A percentile compares a stretch with the other conserved stretches of the same genome.
Evolutionary conservation across 2,888 invertebrate species (phyloP).

Genomic region (Linnaemya tessellans): DNA sequence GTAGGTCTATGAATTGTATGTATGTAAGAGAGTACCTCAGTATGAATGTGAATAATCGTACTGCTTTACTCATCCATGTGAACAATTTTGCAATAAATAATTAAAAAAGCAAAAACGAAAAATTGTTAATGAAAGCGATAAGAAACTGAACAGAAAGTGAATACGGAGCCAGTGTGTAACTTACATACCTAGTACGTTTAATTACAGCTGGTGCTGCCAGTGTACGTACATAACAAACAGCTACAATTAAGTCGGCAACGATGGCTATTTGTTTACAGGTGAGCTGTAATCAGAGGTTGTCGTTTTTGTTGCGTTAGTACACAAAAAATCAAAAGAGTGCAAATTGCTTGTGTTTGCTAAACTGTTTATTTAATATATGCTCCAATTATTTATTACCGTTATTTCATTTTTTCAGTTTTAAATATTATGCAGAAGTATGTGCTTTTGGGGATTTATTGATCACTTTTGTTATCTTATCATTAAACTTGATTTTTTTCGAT

Average conservation of each 20-base stretch:
- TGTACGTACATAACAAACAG: background rate
- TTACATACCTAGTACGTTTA: slow-evolving; percentile 63
- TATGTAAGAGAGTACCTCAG: background rate
- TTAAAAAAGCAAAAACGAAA: slow-evolving; percentile 27
- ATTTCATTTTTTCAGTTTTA: background rate
- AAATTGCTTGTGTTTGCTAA: slow-evolving; percentile 8
- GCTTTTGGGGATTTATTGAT: slow-evolving; percentile 20
- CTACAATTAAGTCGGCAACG: slow-evolving; percentile 35
- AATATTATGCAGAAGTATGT: background rate
- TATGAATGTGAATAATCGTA: slow-evolving; percentile 17
- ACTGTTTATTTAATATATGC: slow-evolving; percentile 45
- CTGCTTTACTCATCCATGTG: slow-evolving; percentile 42
- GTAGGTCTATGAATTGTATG: background rate
- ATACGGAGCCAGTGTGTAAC: slow-evolving; percentile 46
- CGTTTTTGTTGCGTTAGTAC: background rate
- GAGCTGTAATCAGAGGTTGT: slow-evolving; percentile 38
- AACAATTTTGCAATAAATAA: slow-evolving; percentile 31
- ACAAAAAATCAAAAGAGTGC: background rate
- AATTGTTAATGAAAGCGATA: slow-evolving; percentile 67
- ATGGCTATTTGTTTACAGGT: slow-evolving; percentile 21
- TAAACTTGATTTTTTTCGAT: slow-evolving; percentile 33
- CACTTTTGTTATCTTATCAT: slow-evolving; percentile 62
- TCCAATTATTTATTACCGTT: slow-evolving; percentile 52
- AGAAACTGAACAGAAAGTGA: slow-evolving; percentile 66
- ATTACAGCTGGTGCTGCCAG: slow-evolving; percentile 55